Conservation (phyloP, 2,113 vertebrate species). For the Eolophus roseicapilla region DNA sequence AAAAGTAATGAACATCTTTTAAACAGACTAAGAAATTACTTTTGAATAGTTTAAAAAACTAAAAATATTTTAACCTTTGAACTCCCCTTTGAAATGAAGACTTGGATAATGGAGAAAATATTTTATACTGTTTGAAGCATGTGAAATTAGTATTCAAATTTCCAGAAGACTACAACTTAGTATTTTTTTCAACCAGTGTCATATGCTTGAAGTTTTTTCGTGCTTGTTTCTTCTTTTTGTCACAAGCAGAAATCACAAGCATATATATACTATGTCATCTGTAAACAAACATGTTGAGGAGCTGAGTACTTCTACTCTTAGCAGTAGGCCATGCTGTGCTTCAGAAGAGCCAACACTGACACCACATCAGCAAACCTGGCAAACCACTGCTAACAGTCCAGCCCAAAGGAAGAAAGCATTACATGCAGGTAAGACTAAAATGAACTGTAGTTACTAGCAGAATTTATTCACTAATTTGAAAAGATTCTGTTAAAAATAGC, state of each 20-base stretch:
- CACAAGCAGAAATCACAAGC: constrained; percentile 34
- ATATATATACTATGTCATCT: constrained; percentile 4
- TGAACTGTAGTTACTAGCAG: background rate
- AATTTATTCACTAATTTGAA: background rate
- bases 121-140: background rate
- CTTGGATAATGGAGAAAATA: background rate
- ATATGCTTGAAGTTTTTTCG: background rate
- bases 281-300: background rate
- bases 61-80: background rate
- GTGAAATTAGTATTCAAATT: background rate
- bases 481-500: background rate
- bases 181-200: background rate
- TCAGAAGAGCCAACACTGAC: background rate
- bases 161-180: background rate
- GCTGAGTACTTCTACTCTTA: background rate
- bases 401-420: constrained; percentile 60
- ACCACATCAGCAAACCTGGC: background rate
- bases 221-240: background rate
- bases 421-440: constrained; percentile 64
- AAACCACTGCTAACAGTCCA: background rate
- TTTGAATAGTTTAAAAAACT: background rate
- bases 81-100: background rate
- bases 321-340: background rate
- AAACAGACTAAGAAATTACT: background rate
- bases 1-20: background rate